A percentile compares a stretch with the other conserved stretches of the same genome.
These are phyloP conservation scores for Microtus pennsylvanicus DNA, from an alignment of 2,113 vertebrate genomes.

Conservation along the genomic window DNA sequence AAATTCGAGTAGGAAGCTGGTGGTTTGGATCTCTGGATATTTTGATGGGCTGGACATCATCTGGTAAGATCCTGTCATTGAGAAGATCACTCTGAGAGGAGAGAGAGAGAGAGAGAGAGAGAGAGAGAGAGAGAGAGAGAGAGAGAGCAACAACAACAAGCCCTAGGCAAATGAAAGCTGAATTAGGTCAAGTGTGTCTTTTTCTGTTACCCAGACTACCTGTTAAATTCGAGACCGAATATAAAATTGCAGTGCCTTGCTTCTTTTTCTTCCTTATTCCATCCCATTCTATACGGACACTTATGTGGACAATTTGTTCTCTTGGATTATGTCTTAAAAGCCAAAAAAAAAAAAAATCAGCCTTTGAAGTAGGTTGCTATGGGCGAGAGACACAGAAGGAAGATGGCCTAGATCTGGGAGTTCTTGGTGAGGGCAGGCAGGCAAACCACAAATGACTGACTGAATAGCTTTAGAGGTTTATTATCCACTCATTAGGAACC, in stretches of 20 bases:
- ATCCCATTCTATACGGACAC: background rate
- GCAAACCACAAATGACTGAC: conserved; percentile 11
- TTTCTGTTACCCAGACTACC: conserved; percentile 5
- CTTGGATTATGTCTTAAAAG: conserved; percentile 15
- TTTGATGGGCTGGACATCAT: background rate
- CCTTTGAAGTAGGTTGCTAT: background rate
- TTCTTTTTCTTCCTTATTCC: conserved; percentile 45
- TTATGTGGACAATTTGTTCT: background rate
- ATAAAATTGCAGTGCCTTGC: conserved; percentile 24
- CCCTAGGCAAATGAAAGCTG: conserved; percentile 24
- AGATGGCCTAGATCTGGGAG: background rate
- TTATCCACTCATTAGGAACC: background rate
- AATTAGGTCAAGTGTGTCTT: conserved; percentile 10
- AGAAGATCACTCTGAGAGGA: conserved; percentile 5
- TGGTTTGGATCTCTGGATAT: background rate
- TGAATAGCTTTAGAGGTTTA: conserved; percentile 30
- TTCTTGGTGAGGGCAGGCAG: conserved; percentile 1
- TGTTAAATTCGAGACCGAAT: background rate
- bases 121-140: background rate
- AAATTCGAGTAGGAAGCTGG: background rate
- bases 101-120: background rate
- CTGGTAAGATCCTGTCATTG: background rate
- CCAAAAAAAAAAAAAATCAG: background rate
- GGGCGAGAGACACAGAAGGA: background rate
- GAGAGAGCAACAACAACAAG: background rate